Percentiles rank a stretch among this genome's conserved stretches.
Conservation (phyloP, 2,888 invertebrate species). For the Rhodophaea formosa region DNA sequence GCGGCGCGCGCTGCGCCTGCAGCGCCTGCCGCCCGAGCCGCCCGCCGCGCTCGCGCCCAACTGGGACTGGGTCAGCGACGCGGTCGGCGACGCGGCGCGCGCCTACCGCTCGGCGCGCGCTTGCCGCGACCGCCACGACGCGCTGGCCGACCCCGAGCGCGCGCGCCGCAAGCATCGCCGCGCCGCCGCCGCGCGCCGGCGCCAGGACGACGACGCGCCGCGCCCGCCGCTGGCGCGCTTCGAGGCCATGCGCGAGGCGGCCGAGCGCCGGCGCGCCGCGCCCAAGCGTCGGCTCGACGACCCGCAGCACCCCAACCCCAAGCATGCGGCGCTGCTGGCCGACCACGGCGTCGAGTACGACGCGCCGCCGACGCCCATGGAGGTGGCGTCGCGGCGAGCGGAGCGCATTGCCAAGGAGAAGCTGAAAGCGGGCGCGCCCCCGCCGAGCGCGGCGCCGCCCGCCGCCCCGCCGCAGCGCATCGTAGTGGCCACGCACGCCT, state of each 20-base stretch:
- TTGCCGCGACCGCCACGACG: conserved; percentile 94
- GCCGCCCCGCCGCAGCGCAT: conserved; percentile 36
- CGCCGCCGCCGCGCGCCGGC: conserved; percentile 84
- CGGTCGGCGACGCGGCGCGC: conserved; percentile 92
- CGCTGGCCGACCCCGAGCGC: conserved; percentile 91
- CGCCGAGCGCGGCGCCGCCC: conserved; percentile 32
- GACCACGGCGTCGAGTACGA: conserved; percentile 94
- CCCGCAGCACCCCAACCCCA: conserved; percentile 86
- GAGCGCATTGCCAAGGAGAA: conserved; percentile 93
- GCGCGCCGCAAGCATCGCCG: conserved; percentile 94
- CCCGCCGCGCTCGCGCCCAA: conserved; percentile 93
- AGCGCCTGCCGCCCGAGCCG: conserved; percentile 83
- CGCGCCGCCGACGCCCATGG: conserved; percentile 89
- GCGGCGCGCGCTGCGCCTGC: conserved; percentile 89
- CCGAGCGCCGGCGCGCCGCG: conserved; percentile 87
- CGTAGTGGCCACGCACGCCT: conserved; percentile 41
- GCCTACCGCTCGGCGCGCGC: conserved; percentile 94
- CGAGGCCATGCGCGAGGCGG: conserved; percentile 89
- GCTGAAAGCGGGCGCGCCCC: conserved; percentile 70
- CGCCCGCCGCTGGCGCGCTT: conserved; percentile 76
- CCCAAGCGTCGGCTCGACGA: conserved; percentile 89
- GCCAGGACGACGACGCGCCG: conserved; percentile 81
- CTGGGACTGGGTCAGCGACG: conserved; percentile 97
- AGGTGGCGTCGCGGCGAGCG: conserved; percentile 89
- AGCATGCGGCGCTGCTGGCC: conserved; percentile 90